Base-by-base conservation (phyloP, 1,140 invertebrate species). In the Zaprionus africanus region DNA sequence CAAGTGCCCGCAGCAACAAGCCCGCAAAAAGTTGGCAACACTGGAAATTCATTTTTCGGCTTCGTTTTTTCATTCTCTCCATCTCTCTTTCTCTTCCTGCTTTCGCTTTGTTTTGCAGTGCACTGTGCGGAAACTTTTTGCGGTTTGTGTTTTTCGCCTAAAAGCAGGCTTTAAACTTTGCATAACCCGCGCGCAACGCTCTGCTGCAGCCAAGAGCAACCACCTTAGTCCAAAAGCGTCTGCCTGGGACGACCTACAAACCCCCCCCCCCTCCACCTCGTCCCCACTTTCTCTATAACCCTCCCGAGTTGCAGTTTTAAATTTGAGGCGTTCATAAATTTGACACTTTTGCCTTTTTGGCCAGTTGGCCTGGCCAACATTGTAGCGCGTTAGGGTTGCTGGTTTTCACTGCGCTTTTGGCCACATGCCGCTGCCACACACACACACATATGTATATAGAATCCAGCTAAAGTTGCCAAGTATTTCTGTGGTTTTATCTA, bases 241-340 rank as follows among this genome's bases (percentile, higher is more conserved):
- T 24, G 17, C 38, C 41, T 43, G 57, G 41, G 41, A n/a, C 51
- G 24, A 12, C 28, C 24, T 61, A 58, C 17, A 62, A 34, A 34
- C 31, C n/a, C 11, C n/a, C n/a, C n/a, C n/a, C n/a, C n/a, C n/a
- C n/a, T n/a, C n/a, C n/a, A 31, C 51, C 9, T 11, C 31, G 31
- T 17, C 6, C 5, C 15, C 6, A 19, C 13, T 0, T 5, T 22
- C 9, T 5, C 22, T n/a, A 11, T 36, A 24, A 51, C 2, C n/a
- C 28, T 41, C 26, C 43, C 46, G 49, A 60, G 82, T 67, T 73
- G 83, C 82, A 79, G 61, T 80, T 87, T 80, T 65, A 76, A 79
- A 90, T 81, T 90, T 79, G 87, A 88, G 84, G 75, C 84, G 81
- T 90, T 88, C 84, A 90, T 88, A 88, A 90, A 90, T 88, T 88